Conservation (phyloP, 2,113 vertebrate species). For the Clupea harengus region DNA sequence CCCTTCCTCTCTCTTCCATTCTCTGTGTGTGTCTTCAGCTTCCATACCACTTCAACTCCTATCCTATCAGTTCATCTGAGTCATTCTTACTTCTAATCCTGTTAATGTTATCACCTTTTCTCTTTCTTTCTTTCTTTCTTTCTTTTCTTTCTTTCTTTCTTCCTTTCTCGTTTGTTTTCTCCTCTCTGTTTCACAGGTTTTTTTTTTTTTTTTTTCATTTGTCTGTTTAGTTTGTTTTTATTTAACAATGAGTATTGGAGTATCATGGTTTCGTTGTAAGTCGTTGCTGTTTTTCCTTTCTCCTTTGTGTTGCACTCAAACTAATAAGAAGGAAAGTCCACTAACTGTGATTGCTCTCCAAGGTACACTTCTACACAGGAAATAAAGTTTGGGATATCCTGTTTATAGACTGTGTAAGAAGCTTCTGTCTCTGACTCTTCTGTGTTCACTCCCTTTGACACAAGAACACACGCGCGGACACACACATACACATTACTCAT, state of each 20-base stretch:
- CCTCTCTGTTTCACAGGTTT: constrained; percentile 9
- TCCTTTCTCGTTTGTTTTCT: neutral
- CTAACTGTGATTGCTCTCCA: constrained; percentile 79
- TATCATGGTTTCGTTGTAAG: constrained; percentile 42
- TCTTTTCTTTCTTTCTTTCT: neutral
- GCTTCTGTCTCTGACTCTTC: constrained; percentile 27
- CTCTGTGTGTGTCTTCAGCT: constrained; percentile 32
- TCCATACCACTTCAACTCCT: neutral
- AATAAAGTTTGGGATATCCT: constrained; percentile 82
- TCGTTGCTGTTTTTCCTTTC: constrained; percentile 27
- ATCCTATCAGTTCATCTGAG: neutral
- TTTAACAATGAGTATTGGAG: constrained; percentile 51
- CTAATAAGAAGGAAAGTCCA: constrained; percentile 69
- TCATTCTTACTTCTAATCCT: neutral
- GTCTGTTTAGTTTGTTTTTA: constrained; percentile 46
- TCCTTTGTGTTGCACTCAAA: constrained; percentile 65
- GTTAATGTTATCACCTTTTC: neutral
- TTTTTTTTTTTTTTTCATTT: neutral
- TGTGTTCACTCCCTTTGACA: neutral
- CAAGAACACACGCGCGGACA: constrained; percentile 14
- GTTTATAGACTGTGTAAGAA: constrained; percentile 62
- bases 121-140: neutral
- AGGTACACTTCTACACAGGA: constrained; percentile 76
- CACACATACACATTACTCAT: too few relatives aligned
- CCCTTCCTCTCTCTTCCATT: constrained; percentile 9